These are phyloP conservation scores for Bothrops alternatus DNA, from an alignment of 2,797 vertebrate genomes.

Conservation along the genomic window DNA sequence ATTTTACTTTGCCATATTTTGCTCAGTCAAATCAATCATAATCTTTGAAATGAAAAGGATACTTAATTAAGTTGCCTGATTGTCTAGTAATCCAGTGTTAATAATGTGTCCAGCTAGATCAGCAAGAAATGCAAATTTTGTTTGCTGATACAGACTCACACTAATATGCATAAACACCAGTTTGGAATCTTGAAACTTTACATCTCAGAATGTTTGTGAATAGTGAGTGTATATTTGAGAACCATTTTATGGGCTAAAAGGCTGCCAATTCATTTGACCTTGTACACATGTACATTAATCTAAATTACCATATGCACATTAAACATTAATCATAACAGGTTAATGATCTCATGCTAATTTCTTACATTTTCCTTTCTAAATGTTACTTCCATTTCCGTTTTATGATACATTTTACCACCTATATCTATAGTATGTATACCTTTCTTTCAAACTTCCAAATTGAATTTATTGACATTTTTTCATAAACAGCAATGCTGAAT, in stretches of 20 bases:
- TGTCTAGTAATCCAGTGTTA: neutral
- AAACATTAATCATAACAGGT: neutral
- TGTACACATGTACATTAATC: neutral
- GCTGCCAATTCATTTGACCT: neutral
- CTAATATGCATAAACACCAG: neutral
- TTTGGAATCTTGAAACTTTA: neutral
- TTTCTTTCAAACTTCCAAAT: neutral
- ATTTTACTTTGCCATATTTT: constrained; percentile 2
- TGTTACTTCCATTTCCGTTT: neutral
- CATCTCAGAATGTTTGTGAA: neutral
- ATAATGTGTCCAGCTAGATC: neutral
- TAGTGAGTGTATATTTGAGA: neutral
- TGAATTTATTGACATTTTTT: neutral
- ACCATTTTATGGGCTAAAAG: neutral
- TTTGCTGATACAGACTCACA: neutral
- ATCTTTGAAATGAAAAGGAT: constrained; percentile 18
- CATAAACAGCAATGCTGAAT: neutral
- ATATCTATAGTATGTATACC: neutral
- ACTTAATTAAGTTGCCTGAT: constrained; percentile 1
- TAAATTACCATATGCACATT: neutral
- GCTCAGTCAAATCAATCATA: constrained; percentile 13
- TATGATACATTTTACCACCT: neutral
- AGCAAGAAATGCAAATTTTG: neutral
- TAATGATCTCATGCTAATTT: neutral
- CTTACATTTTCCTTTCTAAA: neutral